phyloP scores from a whole-genome alignment of 2,888 invertebrate species.

The Sabatieria punctata region DNA sequence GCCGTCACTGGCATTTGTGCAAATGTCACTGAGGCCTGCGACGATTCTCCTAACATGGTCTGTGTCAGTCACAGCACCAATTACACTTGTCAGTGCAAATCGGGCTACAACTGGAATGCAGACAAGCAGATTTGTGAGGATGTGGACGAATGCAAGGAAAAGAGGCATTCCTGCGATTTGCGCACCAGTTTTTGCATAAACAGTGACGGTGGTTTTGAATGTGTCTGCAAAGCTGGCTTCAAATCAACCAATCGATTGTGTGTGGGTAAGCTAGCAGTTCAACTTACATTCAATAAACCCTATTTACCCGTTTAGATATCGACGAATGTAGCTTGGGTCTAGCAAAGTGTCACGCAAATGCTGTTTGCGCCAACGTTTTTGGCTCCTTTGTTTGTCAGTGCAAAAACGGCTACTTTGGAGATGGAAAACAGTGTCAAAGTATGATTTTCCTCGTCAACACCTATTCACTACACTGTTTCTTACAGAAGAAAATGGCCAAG shows the following conservation, averaged over 20 bases:
- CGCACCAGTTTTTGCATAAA: slow-evolving; percentile 61
- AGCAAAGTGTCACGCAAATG: slow-evolving; percentile 12
- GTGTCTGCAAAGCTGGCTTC: slow-evolving; percentile 68
- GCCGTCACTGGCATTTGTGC: slow-evolving; percentile 1
- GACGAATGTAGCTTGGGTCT: slow-evolving; percentile 12
- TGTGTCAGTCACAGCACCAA: slow-evolving; percentile 8
- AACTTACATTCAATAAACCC: neutral
- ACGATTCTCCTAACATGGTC: neutral
- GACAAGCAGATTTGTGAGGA: slow-evolving; percentile 16
- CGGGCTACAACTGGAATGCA: slow-evolving; percentile 17
- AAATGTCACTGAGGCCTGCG: slow-evolving; percentile 13
- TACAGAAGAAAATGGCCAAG: too few species aligned
- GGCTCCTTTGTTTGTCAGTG: slow-evolving; percentile 63
- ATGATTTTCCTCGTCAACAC: neutral
- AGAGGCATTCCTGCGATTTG: slow-evolving; percentile 22
- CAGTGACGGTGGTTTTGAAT: slow-evolving; percentile 66
- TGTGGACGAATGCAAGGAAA: slow-evolving; percentile 24
- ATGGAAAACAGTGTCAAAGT: slow-evolving; percentile 31
- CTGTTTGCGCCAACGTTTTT: slow-evolving; percentile 48
- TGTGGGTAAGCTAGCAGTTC: slow-evolving; percentile 11
- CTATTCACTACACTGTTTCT: too few species aligned
- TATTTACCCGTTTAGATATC: slow-evolving; percentile 8
- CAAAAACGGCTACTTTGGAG: slow-evolving; percentile 58
- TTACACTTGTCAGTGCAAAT: slow-evolving; percentile 21
- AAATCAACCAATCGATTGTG: slow-evolving; percentile 50